These are phyloP conservation scores for Beroe forskalii DNA, from an alignment of 37 sponge, comb jelly and placozoan species.

Conservation along the genomic window DNA sequence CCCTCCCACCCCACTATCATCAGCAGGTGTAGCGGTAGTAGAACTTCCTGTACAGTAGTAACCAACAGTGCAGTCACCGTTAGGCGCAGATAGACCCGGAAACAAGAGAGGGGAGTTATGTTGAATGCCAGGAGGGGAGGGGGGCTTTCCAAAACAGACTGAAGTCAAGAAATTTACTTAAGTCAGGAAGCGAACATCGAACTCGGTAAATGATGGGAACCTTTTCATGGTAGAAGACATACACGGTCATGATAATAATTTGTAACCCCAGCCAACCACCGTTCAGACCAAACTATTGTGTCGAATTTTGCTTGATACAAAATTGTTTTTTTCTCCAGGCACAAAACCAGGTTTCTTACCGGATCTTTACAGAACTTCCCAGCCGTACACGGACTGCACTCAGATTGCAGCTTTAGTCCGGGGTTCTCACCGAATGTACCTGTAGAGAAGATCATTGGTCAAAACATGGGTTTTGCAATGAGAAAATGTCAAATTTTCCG, in stretches of 20 bases:
- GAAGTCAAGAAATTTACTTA: no score
- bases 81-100: slow-evolving; percentile 65
- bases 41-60: slow-evolving; percentile 65
- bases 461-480: background rate
- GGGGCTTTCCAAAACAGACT: no score
- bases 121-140: no score
- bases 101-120: background rate
- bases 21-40: slow-evolving; percentile 31
- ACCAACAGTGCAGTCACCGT: slow-evolving; percentile 60
- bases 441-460: background rate
- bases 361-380: slow-evolving; percentile 54
- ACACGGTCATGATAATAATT: no score
- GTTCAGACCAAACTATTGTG: no score
- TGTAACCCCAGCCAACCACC: no score
- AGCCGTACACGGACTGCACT: slow-evolving; percentile 37
- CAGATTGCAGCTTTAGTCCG: background rate
- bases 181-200: no score
- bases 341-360: no score
- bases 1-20: slow-evolving; percentile 10
- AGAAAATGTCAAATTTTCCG: background rate
- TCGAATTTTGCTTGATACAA: no score
- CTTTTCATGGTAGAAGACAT: no score
- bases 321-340: no score
- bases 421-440: slow-evolving; percentile 32
- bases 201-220: no score